These are phyloP conservation scores for Gryllus longicercus DNA, from an alignment of 2,888 invertebrate genomes.

Conservation along the genomic window DNA sequence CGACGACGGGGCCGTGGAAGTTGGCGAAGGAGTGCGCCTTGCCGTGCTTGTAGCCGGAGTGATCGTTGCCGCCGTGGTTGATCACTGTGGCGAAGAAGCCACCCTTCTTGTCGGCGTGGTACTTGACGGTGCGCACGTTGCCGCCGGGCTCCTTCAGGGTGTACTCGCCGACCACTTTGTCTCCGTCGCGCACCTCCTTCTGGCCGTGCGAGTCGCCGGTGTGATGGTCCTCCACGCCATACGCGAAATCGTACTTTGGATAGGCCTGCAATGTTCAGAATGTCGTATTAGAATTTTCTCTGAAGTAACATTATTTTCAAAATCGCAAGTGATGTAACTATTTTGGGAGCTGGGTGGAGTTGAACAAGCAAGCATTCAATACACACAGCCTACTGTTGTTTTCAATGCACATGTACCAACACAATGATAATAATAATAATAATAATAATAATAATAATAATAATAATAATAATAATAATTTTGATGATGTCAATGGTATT, in stretches of 20 bases:
- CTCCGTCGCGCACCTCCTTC: slow-evolving; percentile 48
- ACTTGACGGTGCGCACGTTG: slow-evolving; percentile 53
- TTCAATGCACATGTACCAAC: too few relatives aligned
- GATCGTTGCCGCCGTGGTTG: slow-evolving; percentile 40
- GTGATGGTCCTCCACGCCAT: slow-evolving; percentile 44
- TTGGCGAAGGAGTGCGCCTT: not conserved
- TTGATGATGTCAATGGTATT: too few relatives aligned
- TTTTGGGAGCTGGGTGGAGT: too few relatives aligned
- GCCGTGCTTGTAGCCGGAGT: slow-evolving; percentile 31
- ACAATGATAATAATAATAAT: too few relatives aligned
- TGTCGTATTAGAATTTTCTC: too few relatives aligned
- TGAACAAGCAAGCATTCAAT: too few relatives aligned
- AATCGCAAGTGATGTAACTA: too few relatives aligned
- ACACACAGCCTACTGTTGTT: too few relatives aligned
- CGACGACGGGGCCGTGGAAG: not conserved
- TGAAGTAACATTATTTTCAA: too few relatives aligned
- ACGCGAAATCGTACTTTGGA: slow-evolving; percentile 46
- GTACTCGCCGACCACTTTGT: slow-evolving; percentile 44
- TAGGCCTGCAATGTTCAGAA: slow-evolving; percentile 42
- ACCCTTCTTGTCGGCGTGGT: slow-evolving; percentile 66
- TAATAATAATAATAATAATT: too few relatives aligned
- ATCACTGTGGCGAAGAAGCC: slow-evolving; percentile 70
- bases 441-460: too few relatives aligned
- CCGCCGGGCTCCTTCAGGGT: slow-evolving; percentile 46
- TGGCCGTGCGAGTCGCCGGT: slow-evolving; percentile 49